Evolutionary conservation across 2,797 vertebrate genomes (phyloP).

Genomic region (Cuculus canorus): DNA sequence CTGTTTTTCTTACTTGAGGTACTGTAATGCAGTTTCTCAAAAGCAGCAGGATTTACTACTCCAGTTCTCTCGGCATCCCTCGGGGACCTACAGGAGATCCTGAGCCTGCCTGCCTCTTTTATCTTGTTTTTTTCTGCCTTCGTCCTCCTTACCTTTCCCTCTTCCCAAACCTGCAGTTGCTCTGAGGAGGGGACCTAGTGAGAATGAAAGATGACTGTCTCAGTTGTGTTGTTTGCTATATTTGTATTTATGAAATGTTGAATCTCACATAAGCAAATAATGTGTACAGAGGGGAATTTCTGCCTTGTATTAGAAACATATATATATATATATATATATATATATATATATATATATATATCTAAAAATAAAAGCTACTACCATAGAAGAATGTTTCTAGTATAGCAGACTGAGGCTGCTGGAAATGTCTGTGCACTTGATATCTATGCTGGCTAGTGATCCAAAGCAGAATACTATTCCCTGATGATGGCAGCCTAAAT

Average conservation of each 20-base stretch:
- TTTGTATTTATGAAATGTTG: background rate
- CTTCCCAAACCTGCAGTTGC: background rate
- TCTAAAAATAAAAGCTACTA: no score
- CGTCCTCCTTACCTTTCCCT: background rate
- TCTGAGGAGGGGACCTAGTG: background rate
- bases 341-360: no score
- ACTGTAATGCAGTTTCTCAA: background rate
- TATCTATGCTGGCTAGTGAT: background rate
- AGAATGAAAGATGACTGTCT: background rate
- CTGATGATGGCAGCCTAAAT: background rate
- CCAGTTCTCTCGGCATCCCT: background rate
- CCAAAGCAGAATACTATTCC: background rate
- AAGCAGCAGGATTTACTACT: background rate
- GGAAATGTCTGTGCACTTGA: background rate
- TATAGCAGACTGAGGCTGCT: background rate
- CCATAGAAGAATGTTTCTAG: background rate
- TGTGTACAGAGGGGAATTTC: fast-evolving
- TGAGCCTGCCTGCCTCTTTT: background rate
- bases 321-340: background rate
- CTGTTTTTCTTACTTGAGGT: background rate
- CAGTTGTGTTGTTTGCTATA: background rate
- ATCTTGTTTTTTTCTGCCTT: background rate
- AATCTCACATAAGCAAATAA: background rate
- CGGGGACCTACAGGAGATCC: background rate
- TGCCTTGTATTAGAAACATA: background rate